Evolutionary conservation across 2,797 vertebrate genomes (phyloP).

Genomic region (Bradypodion ventrale): DNA sequence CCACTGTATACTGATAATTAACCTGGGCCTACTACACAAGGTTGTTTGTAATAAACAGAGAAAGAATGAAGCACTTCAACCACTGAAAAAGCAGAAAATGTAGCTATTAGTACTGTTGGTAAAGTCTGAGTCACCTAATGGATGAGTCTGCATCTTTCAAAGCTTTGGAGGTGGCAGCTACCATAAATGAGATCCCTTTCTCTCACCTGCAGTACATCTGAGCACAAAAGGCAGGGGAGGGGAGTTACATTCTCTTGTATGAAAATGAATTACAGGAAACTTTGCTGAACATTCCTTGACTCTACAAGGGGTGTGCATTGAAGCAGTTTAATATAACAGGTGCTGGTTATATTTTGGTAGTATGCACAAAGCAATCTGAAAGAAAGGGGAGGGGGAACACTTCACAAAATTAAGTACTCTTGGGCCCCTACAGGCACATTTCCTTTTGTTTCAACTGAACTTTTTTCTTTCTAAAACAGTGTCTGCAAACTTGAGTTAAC

Average conservation of each 20-base stretch:
- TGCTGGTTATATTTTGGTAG: constrained; percentile 5
- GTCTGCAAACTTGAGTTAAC: neutral
- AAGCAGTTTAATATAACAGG: constrained; percentile 9
- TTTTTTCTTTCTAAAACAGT: constrained; percentile 16
- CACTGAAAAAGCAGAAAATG: neutral
- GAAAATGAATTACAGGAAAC: neutral
- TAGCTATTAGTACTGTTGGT: neutral
- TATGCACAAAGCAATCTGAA: neutral
- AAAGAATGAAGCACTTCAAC: neutral
- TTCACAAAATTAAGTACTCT: constrained; percentile 12
- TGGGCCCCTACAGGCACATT: neutral
- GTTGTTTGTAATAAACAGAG: neutral
- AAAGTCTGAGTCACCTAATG: neutral
- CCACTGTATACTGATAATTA: too few species aligned
- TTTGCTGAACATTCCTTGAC: neutral
- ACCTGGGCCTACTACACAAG: neutral
- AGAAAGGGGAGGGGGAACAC: neutral
- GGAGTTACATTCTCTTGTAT: neutral
- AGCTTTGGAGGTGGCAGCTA: neutral
- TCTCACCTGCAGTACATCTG: constrained; percentile 6
- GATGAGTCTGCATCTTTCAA: neutral
- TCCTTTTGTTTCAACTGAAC: neutral
- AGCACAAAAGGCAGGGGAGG: neutral
- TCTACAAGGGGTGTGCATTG: neutral
- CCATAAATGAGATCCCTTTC: neutral